These are phyloP conservation scores for Phylloscopus trochiloides DNA, from an alignment of 2,113 vertebrate genomes.

Conservation along the genomic window DNA sequence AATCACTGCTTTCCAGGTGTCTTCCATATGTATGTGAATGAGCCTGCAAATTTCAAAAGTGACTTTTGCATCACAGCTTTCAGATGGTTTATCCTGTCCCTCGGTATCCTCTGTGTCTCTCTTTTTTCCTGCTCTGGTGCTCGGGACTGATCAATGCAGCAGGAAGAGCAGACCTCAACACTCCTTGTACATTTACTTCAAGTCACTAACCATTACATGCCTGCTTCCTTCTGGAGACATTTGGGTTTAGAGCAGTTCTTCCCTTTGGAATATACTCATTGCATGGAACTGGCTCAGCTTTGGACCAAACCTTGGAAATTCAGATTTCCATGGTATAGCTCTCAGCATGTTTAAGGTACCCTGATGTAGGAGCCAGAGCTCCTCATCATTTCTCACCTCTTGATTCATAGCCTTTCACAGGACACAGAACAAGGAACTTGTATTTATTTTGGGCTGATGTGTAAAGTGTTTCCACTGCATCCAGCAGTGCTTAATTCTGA, in stretches of 20 bases:
- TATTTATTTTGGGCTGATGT: not conserved
- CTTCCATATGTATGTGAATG: not conserved
- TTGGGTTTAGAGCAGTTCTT: not conserved
- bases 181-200: not conserved
- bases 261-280: not conserved
- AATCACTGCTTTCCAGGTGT: slow-evolving; percentile 14
- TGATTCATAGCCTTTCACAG: not conserved
- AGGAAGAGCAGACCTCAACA: not conserved
- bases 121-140: not conserved
- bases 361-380: not conserved
- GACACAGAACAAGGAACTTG: not conserved
- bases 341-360: not conserved
- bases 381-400: not conserved
- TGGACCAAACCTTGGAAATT: not conserved
- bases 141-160: not conserved
- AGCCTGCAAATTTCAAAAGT: not conserved
- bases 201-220: not conserved
- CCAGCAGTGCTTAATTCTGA: not conserved
- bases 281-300: not conserved
- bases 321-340: not conserved
- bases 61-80: not conserved
- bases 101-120: not conserved
- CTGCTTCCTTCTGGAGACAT: not conserved
- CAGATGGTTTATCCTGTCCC: not conserved
- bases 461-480: slow-evolving; percentile 6